Evolutionary conservation across 1,140 invertebrate genomes (phyloP), one percentile per base, ranked within the genome.

Genomic region (Drosophila bifasciata): DNA sequence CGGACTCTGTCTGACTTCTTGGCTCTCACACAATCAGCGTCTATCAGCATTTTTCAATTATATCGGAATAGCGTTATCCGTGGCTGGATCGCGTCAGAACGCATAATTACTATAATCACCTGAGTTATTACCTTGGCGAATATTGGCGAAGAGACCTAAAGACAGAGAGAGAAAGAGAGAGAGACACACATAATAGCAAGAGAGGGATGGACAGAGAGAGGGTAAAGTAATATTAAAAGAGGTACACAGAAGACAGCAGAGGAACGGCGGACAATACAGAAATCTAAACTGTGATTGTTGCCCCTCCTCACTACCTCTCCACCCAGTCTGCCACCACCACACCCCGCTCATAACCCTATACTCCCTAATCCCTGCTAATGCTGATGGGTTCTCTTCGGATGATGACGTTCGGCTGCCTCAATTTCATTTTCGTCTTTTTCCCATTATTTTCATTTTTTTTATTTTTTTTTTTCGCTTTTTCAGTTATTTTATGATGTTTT

Each of bases 1-100:
- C 25, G 21, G 40, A 53, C 15, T 51, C 5, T 16, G 25, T 50
- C 48, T 50, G 48, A 50, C 45, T 59, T 53, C 48, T 67, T 17
- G 51, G 71, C 60, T 75, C 61, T 75, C 61, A 75, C 81, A 90
- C 85, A 90, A 91, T 91, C 85, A 91, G 86, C 76, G 89, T 91
- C 90, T 91, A 91, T 91, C 90, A 91, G 85, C 84, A 91, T 91
- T 91, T 91, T 91, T 91, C 90, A 91, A 91, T 91, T 91, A 91
- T 91, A 91, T 91, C 89, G 90, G 73, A 90, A 91, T 91, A 91
- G 90, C 90, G 90, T 91, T 91, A 91, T 91, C 89, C 90, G 89
- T 91, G 86, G 81, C 89, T 74, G 89, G 75, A 91, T 91, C 89
- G 89, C 89, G 89, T 91, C 89, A 91, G 89, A 91, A 91, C 90